phyloP scores from a whole-genome alignment of 2,888 invertebrate genomes.

The Xestobium rufovillosum region DNA sequence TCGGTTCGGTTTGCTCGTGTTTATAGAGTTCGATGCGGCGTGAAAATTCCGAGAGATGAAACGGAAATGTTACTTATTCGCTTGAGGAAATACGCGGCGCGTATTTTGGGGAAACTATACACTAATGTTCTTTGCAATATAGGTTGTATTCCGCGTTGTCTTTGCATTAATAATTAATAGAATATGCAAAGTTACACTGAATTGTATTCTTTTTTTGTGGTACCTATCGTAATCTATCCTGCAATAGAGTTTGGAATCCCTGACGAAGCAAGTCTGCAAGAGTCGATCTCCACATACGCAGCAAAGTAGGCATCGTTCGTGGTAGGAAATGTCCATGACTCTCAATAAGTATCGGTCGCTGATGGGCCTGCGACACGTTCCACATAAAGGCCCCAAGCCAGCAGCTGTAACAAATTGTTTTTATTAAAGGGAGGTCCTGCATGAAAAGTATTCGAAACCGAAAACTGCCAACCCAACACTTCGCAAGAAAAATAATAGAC shows the following conservation, averaged over 20 bases:
- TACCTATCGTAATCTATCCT: slow-evolving; percentile 74
- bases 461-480: slow-evolving; percentile 8
- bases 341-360: slow-evolving; percentile 69
- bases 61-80: too few relatives aligned
- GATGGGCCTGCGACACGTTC: slow-evolving; percentile 63
- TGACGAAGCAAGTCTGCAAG: slow-evolving; percentile 66
- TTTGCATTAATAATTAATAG: too few relatives aligned
- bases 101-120: too few relatives aligned
- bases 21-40: too few relatives aligned
- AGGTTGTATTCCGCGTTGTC: too few relatives aligned
- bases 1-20: too few relatives aligned
- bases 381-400: slow-evolving; percentile 46
- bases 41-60: too few relatives aligned
- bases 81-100: too few relatives aligned
- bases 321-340: slow-evolving; percentile 66
- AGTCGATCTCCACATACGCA: slow-evolving; percentile 63
- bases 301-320: slow-evolving; percentile 71
- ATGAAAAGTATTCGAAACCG: neutral
- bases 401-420: slow-evolving; percentile 30
- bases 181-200: too few relatives aligned
- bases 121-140: too few relatives aligned
- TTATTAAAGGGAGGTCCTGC: slow-evolving; percentile 9
- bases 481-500: slow-evolving; percentile 8
- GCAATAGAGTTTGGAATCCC: slow-evolving; percentile 69
- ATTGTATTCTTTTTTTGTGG: too few relatives aligned